phyloP scores from a whole-genome alignment of 2,888 invertebrate species.

The Phortica okadai region DNA sequence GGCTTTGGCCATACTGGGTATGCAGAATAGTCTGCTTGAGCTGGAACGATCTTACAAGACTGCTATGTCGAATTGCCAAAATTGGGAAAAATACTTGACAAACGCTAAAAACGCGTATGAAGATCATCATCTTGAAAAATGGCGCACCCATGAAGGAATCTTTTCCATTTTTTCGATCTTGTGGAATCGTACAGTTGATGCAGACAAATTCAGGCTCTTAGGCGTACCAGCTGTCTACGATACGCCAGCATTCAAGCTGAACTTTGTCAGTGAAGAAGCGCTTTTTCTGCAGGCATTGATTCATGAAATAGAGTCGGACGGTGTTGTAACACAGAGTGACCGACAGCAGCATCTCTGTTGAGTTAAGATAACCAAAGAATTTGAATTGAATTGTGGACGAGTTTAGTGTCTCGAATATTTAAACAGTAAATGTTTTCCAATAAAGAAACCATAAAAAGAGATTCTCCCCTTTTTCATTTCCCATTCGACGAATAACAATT shows the following conservation, averaged over 20 bases:
- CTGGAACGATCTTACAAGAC: slow-evolving; percentile 70
- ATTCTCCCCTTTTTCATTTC: not conserved
- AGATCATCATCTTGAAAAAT: not conserved
- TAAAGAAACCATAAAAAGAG: slow-evolving; percentile 1
- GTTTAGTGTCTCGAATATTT: not conserved
- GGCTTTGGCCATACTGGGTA: slow-evolving; percentile 69
- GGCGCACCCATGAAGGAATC: not conserved
- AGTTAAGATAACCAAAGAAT: not conserved
- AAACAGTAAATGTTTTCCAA: not conserved
- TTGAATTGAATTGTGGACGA: not conserved
- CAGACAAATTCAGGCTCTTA: too few species aligned
- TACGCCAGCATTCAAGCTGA: not conserved
- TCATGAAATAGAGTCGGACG: not conserved
- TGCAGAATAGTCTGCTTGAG: slow-evolving; percentile 72
- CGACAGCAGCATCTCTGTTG: not conserved
- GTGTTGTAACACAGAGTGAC: not conserved
- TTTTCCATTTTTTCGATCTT: not conserved
- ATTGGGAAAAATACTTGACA: slow-evolving; percentile 73
- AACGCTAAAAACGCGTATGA: slow-evolving; percentile 58
- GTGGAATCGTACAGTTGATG: not conserved
- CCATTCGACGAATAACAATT: not conserved
- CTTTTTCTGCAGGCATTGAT: not conserved
- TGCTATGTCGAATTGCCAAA: slow-evolving; percentile 64
- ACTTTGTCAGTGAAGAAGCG: not conserved
- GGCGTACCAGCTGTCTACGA: too few species aligned